Conservation (phyloP, 2,888 invertebrate genomes). For the Hemicrepidius hirtus region DNA sequence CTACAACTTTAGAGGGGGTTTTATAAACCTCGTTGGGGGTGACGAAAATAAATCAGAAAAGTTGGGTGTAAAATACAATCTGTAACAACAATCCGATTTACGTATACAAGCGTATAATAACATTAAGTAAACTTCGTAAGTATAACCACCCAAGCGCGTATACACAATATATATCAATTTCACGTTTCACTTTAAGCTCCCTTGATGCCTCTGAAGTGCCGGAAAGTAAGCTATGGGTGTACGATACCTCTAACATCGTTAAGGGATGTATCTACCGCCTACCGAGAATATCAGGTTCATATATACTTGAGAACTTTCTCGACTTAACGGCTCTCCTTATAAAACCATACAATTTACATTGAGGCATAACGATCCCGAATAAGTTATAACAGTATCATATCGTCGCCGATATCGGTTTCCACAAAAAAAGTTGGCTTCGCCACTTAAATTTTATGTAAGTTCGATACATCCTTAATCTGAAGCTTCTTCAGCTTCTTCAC, state of each 20-base stretch:
- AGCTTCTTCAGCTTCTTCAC: neutral
- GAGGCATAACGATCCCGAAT: slow-evolving; percentile 25
- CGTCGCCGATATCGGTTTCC: slow-evolving; percentile 20
- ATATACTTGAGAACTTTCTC: slow-evolving; percentile 41
- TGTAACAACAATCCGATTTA: slow-evolving; percentile 45
- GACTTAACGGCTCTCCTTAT: slow-evolving; percentile 33
- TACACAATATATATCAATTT: slow-evolving; percentile 51
- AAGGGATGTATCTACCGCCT: slow-evolving; percentile 43
- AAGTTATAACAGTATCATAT: slow-evolving; percentile 30
- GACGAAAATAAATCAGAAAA: slow-evolving; percentile 37
- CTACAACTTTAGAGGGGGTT: too few species aligned
- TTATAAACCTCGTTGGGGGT: neutral
- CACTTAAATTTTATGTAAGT: slow-evolving; percentile 19
- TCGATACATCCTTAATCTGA: slow-evolving; percentile 21
- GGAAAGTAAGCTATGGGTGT: slow-evolving; percentile 49
- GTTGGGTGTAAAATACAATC: slow-evolving; percentile 43
- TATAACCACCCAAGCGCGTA: slow-evolving; percentile 41
- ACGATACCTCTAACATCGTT: slow-evolving; percentile 49
- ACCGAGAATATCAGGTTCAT: slow-evolving; percentile 43
- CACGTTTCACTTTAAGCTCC: slow-evolving; percentile 51
- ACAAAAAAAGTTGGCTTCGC: slow-evolving; percentile 7
- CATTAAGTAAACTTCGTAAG: slow-evolving; percentile 38
- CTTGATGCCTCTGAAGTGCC: slow-evolving; percentile 52
- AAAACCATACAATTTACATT: slow-evolving; percentile 44
- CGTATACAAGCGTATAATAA: slow-evolving; percentile 42